Evolutionary conservation across 2,888 invertebrate species (phyloP), one percentile per base, ranked within the genome.

Genomic region (Quadriops clusia): DNA sequence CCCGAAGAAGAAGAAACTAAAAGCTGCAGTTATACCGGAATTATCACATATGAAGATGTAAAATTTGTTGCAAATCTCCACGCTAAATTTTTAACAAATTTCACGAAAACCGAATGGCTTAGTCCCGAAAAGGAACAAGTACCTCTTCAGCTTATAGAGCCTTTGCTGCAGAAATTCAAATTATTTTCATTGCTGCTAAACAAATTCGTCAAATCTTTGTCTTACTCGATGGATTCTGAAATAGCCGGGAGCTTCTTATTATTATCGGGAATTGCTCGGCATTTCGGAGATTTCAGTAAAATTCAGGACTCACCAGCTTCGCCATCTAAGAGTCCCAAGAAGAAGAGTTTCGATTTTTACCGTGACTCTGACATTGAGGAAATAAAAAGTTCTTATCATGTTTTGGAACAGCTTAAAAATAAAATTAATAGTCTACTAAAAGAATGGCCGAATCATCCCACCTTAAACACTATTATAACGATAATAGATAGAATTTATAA

Each of bases 371-470:
- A 89, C 60, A 72, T 89, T 0, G 64, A 73, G 0, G 86, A 91
- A 61, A 77, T 80, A 0, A 71, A 72, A 30, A 69, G 73, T 27
- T 84, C 87, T 46, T 64, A 74, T 6, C 73, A 78, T 2, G 58
- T 89, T 4, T 57, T 94, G 33, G 66, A 72, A 7, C 64, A 63
- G 33, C 69, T 91, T n/a, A 67, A 67, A 37, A 53, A 58, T 2
- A 68, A 71, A 27, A 72, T 82, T 1, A 56, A 63, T 6, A 67
- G 70, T 24, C 60, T 93, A 26, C 60, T 87, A 16, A 61, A 65
- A 0, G 76, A 86, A 43, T 94, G 89, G 85, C 85, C 91, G 0
- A 89, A 87, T 39, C 87, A 94, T 64, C 91, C 94, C 0, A 80
- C 83, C 0, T 60, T 95, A 18, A 71, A 72, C 50, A 79, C 84